These are phyloP conservation scores for Numenius phaeopus DNA, from an alignment of 2,797 vertebrate genomes.

Conservation along the genomic window DNA sequence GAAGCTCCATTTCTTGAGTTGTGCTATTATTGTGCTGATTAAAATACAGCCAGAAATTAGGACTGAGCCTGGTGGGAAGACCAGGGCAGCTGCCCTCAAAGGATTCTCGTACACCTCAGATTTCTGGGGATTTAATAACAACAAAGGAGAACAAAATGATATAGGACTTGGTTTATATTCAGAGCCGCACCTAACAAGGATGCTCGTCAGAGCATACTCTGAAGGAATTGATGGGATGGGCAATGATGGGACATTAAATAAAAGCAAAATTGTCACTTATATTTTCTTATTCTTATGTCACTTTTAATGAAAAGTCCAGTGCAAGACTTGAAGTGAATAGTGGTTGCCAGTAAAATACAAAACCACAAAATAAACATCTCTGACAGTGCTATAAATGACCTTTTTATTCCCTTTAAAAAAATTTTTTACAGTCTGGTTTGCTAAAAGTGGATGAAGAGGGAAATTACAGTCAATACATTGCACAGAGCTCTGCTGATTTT, in stretches of 20 bases:
- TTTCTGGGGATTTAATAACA: background rate
- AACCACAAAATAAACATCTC: background rate
- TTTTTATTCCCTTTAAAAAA: constrained; percentile 18
- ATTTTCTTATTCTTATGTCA: background rate
- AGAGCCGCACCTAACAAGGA: background rate
- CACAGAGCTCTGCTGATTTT: background rate
- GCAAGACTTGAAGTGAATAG: background rate
- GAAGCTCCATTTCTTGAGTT: background rate
- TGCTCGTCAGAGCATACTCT: background rate
- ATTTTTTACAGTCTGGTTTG: constrained; percentile 25
- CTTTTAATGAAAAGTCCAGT: background rate
- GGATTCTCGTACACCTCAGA: background rate
- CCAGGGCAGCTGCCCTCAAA: background rate
- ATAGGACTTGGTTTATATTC: background rate
- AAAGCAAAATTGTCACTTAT: background rate
- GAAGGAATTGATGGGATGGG: background rate
- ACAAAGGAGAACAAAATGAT: background rate
- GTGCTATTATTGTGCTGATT: background rate
- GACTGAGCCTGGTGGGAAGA: background rate
- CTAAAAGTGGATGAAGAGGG: background rate
- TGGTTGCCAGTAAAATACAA: background rate
- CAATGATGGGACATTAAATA: background rate
- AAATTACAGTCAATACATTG: background rate
- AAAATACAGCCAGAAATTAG: background rate
- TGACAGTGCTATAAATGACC: constrained; percentile 1